Percentiles rank a stretch among this genome's conserved stretches.
Evolutionary conservation across 1,140 invertebrate species (phyloP).

Genomic region (Drosophila pseudoananassae): DNA sequence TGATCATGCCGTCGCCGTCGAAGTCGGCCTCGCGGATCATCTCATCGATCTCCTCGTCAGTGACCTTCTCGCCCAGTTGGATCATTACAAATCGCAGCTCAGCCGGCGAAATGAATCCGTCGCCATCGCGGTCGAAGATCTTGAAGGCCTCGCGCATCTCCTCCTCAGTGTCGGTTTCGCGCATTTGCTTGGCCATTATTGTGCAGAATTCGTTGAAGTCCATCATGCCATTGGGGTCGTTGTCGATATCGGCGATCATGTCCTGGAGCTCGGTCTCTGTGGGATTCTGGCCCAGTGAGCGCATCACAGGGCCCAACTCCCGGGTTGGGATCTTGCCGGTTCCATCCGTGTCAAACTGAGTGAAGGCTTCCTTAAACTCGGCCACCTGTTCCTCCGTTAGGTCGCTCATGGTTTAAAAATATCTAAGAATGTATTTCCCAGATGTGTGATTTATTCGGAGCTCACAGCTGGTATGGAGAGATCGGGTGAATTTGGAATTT

Average conservation of each 20-base stretch:
- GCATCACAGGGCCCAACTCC: constrained; percentile 97
- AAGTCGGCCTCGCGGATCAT: constrained; percentile 93
- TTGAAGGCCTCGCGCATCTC: constrained; percentile 68
- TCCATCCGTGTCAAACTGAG: constrained; percentile 96
- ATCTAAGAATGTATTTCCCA: not conserved
- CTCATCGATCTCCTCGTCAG: constrained; percentile 68
- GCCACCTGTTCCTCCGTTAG: constrained; percentile 57
- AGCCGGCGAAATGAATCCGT: constrained; percentile 61
- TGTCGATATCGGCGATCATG: constrained; percentile 53
- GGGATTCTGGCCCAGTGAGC: constrained; percentile 57
- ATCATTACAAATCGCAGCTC: constrained; percentile 58
- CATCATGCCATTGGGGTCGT: constrained; percentile 34
- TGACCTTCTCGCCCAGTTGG: constrained; percentile 62
- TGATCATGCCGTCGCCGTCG: constrained; percentile 95
- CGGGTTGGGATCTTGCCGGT: constrained; percentile 95
- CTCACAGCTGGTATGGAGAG: not conserved
- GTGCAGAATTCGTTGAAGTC: constrained; percentile 59
- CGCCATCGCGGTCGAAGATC: constrained; percentile 64
- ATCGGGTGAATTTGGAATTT: constrained; percentile 12
- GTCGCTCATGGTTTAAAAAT: constrained; percentile 11
- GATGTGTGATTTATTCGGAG: not conserved
- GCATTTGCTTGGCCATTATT: constrained; percentile 50
- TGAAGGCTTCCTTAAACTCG: constrained; percentile 84
- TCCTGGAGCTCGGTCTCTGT: constrained; percentile 60
- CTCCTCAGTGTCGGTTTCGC: constrained; percentile 55